Conservation (phyloP, 2,888 invertebrate species). For the Eupithecia tripunctaria region DNA sequence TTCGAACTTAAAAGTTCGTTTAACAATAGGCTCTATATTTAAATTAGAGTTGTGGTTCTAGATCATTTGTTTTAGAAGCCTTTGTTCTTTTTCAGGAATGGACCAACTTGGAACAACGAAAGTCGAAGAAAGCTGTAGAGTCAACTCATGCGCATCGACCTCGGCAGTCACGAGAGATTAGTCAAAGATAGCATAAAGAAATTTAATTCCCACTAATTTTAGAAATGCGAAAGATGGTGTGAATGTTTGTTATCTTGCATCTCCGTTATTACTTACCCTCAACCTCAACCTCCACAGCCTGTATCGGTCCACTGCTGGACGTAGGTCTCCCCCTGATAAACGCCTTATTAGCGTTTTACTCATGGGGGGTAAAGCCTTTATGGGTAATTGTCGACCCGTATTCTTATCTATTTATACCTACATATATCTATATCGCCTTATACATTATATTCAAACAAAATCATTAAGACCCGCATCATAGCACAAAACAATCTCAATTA, state of each 20-base stretch:
- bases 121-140: neutral
- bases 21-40: constrained; percentile 6
- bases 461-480: constrained; percentile 60
- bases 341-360: too few species aligned
- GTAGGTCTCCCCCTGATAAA: too few species aligned
- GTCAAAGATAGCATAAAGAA: neutral
- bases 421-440: too few species aligned
- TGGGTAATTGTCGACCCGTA: too few species aligned
- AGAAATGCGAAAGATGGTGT: too few species aligned
- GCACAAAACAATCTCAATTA: constrained; percentile 51
- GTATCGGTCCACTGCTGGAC: too few species aligned
- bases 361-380: too few species aligned
- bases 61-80: constrained; percentile 1
- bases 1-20: constrained; percentile 9
- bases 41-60: constrained; percentile 4
- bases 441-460: constrained; percentile 10
- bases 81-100: neutral
- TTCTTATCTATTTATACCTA: too few species aligned
- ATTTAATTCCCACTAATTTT: too few species aligned
- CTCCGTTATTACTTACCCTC: too few species aligned
- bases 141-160: neutral
- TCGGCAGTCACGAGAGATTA: neutral
- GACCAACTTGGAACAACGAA: neutral
- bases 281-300: too few species aligned
- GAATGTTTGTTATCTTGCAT: too few species aligned